Conservation (phyloP, 2,797 vertebrate species). For the Falco columbarius region DNA sequence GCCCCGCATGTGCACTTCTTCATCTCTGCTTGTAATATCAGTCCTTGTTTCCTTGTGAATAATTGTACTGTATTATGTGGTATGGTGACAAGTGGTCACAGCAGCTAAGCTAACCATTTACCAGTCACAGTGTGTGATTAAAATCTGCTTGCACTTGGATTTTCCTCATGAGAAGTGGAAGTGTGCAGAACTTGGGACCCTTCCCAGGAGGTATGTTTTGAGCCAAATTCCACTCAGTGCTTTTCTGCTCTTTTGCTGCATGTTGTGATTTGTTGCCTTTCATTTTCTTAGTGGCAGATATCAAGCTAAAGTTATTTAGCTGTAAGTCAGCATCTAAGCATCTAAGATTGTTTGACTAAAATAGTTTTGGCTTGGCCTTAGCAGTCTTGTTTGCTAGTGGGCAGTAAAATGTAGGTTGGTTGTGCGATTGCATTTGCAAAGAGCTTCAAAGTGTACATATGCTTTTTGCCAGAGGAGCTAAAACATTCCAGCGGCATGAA, state of each 20-base stretch:
- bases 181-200: background rate
- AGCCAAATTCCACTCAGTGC: background rate
- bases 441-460: background rate
- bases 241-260: background rate
- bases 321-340: background rate
- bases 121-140: background rate
- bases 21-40: background rate
- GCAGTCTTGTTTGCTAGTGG: background rate
- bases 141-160: constrained; percentile 28
- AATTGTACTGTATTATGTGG: background rate
- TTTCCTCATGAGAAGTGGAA: constrained; percentile 3
- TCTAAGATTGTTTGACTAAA: background rate
- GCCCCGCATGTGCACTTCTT: constrained; percentile 22
- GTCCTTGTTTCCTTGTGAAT: background rate
- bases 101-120: constrained; percentile 27
- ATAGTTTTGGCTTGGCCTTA: background rate
- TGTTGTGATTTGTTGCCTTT: background rate
- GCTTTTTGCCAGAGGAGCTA: background rate
- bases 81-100: background rate
- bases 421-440: background rate
- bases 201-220: constrained; percentile 44
- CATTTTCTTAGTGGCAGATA: background rate
- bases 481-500: background rate
- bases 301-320: background rate
- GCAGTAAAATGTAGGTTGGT: background rate